These are phyloP conservation scores for Cheilosia scutellata DNA, from an alignment of 2,888 invertebrate genomes.

Conservation along the genomic window DNA sequence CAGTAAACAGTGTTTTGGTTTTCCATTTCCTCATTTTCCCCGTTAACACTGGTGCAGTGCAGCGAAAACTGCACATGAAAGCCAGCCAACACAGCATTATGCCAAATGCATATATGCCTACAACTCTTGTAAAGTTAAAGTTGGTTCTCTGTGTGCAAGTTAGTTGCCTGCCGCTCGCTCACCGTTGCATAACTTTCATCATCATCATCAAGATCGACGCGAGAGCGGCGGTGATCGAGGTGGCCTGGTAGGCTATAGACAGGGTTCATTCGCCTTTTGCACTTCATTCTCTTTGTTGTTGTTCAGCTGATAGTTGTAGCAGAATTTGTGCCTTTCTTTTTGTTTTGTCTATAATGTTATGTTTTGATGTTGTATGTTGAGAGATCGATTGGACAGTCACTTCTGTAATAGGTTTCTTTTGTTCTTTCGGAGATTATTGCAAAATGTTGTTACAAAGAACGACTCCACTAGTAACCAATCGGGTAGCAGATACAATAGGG, in stretches of 20 bases:
- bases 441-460: neutral
- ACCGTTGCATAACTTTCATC: slow-evolving; percentile 82
- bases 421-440: neutral
- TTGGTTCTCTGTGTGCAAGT: slow-evolving; percentile 20
- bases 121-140: slow-evolving; percentile 13
- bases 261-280: slow-evolving; percentile 83
- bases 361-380: slow-evolving; percentile 24
- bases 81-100: slow-evolving; percentile 12
- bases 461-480: no score
- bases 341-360: slow-evolving; percentile 17
- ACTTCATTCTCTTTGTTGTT: slow-evolving; percentile 79
- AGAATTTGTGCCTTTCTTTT: slow-evolving; percentile 43
- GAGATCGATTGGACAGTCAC: slow-evolving; percentile 8
- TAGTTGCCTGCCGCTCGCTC: slow-evolving; percentile 74
- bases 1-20: slow-evolving; percentile 82
- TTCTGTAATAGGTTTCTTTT: slow-evolving; percentile 1
- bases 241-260: slow-evolving; percentile 76
- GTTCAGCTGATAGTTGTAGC: slow-evolving; percentile 37
- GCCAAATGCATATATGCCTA: neutral
- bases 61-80: slow-evolving; percentile 65
- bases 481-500: no score
- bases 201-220: slow-evolving; percentile 76
- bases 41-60: slow-evolving; percentile 53
- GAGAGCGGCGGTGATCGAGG: slow-evolving; percentile 59
- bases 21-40: slow-evolving; percentile 82